Base-by-base conservation (phyloP, 2,797 vertebrate species). In the Manis pentadactyla region DNA sequence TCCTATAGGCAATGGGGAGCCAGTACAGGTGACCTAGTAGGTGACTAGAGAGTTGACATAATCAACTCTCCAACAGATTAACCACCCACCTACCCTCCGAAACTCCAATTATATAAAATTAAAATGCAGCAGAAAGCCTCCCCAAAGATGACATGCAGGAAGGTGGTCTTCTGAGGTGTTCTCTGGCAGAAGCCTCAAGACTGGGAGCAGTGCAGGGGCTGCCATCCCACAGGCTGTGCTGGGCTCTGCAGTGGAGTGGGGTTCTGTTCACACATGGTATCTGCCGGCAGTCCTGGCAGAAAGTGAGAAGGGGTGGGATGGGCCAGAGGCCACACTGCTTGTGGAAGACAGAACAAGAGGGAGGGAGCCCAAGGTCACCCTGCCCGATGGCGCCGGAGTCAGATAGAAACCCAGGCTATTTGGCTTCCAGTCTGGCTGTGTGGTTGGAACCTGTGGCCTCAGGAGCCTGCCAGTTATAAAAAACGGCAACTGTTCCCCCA, bases 351-450 rank as follows among this genome's bases (percentile, higher is more conserved):
- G 85, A 23, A 31, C 59, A 27, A 0, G 61, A 81, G 59, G 34
- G 39, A 97, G 87, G 61, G 69, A 74, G 78, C 19, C 90, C 96
- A 97, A 97, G 96, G 97, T 97, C 96, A 95, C 18, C 34, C 93
- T 81, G 57, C 61, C n/a, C 1, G 0, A 4, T 17, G 91, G 94
- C 25, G 2, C 88, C 88, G 75, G 68, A 87, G 77, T 59, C 74
- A 82, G 84, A 74, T 66, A 92, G 92, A 91, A 94, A 91, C 77
- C 77, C 83, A 83, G 75, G 91, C 86, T 39, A 14, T 66, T 53
- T 94, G 95, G 91, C 96, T 88, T 69, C 86, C 61, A 12, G 69
- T 68, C 93, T 82, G 91, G 42, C 88, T 78, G 29, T 94, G 87
- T 95, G 90, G 91, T 93, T 88, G 90, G 90, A 96, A 31, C 39